phyloP scores from a whole-genome alignment of 2,797 vertebrate genomes.

The Platalea minor region DNA sequence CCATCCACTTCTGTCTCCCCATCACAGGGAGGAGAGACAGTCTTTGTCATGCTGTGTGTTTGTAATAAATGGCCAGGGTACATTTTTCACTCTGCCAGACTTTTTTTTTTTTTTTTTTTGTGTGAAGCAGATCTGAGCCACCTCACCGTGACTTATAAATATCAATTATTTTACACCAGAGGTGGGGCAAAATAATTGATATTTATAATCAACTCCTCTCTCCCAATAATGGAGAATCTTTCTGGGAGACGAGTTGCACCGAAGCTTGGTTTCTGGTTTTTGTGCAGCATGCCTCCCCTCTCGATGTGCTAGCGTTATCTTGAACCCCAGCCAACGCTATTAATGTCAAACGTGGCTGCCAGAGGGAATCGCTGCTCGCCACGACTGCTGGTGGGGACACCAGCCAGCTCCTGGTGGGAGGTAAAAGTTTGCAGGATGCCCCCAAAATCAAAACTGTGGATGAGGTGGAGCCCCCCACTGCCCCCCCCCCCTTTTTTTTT shows the following conservation, averaged over 20 bases:
- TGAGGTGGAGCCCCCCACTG: not conserved
- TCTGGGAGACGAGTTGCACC: not conserved
- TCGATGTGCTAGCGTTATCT: not conserved
- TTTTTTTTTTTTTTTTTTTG: not conserved
- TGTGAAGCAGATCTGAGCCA: not conserved
- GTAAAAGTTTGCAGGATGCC: not conserved
- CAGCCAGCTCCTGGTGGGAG: constrained; percentile 46
- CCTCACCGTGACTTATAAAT: not conserved
- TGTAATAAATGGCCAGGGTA: not conserved
- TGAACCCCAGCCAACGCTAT: not conserved
- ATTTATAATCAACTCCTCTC: not conserved
- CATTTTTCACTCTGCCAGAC: not conserved
- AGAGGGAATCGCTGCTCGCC: not conserved
- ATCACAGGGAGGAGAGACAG: not conserved
- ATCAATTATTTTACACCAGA: not conserved
- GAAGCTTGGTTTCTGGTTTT: not conserved
- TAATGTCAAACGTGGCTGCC: not conserved
- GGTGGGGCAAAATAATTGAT: not conserved
- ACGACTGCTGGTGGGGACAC: not conserved
- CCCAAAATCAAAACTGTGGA: not conserved
- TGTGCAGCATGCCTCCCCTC: not conserved
- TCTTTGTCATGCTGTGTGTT: not conserved
- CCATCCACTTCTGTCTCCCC: not conserved
- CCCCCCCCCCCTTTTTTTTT: not conserved
- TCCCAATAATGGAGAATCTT: not conserved